Evolutionary conservation across 2,888 invertebrate genomes (phyloP), one percentile per base, ranked within the genome.

Genomic region (Cactoblastis cactorum): DNA sequence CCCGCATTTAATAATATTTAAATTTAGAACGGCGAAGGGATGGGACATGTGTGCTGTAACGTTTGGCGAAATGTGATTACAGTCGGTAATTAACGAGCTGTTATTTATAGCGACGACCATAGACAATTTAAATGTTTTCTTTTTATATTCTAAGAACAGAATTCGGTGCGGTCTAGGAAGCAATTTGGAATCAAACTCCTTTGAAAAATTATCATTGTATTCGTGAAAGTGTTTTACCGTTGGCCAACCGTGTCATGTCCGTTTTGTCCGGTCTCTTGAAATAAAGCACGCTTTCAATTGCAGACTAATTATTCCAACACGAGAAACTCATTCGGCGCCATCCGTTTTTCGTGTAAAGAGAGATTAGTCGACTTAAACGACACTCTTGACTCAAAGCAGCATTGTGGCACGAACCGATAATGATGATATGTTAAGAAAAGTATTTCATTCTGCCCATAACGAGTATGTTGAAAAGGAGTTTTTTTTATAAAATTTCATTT

Each of bases 1-100:
- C 81, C 83, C 81, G 80, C 77, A 76, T 80, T 54, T 81, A 81
- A 83, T 83, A 83, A 79, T 81, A 80, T 85, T 85, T 86, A 87
- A 83, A 84, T 84, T 69, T 89, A 86, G 88, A 88, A 87, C 83
- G 59, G 84, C 86, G 83, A 88, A 88, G 88, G 88, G 88, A 89
- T 88, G 87, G 82, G 86, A 85, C 88, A 88, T 84, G 80, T 88
- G 87, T 84, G 83, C 82, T 75, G 85, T 84, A 86, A 88, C 85
- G 76, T 87, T 86, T 89, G 88, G 88, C 88, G 88, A 89, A 89
- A 88, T 88, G 88, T 85, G 88, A 89, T 89, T 89, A 87, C 83
- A 78, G 78, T 79, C 76, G 61, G 81, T 86, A 84, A 89, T 88
- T 89, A 88, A 89, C 83, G 84, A 82, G 79, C 69, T 60, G 74